Base-by-base conservation (phyloP, 2,888 invertebrate species). In the Epsilonema sp. region DNA sequence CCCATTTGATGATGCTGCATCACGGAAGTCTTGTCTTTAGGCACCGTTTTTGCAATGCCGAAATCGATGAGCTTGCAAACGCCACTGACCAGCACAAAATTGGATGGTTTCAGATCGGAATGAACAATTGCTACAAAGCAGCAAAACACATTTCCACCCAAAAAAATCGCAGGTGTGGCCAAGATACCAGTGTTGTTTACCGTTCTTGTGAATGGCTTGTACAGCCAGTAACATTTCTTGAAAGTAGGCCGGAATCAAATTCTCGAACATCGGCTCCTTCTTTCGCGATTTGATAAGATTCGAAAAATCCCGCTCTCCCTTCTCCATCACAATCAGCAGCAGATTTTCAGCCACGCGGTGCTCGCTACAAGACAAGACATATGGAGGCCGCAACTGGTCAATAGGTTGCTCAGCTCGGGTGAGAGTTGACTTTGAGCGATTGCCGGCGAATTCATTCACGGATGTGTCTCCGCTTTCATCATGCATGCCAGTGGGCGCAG, bases 81-180 rank as follows among this genome's bases (percentile, higher is more conserved):
- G 1, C 82, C 83, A 52, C 78, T 76, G 4, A 84, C 82, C 62
- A 86, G 73, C 38, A 94, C 73, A 68, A 94, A 97, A 69, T 94
- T 94, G 0, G 86, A 86, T 0, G 94, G 94, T 67, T 94, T 94
- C 55, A 94, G 69, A 68, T 97, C 94, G 0, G 87, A 82, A 69
- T 94, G 94, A 56, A 94, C 84, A 2, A 94, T 83, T 45, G 83
- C 86, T 84, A 19, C 16, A 42, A 3, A 42, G 19, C 19, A 42
- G 16, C 8, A 40, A 40, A 40, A 21, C n/a, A 11, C 22, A 40
- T 40, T 11, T 11, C 20, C 13, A 40, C 8, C 22, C 11, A 40
- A 8, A 8, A 40, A 11, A 40, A 13, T 8, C 31, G 16, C 16
- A 31, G 31, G 31, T 31, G 31, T 13, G 31, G n/a, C n/a, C n/a